Conservation (phyloP, 2,888 invertebrate genomes). For the Eurytoma californica region DNA sequence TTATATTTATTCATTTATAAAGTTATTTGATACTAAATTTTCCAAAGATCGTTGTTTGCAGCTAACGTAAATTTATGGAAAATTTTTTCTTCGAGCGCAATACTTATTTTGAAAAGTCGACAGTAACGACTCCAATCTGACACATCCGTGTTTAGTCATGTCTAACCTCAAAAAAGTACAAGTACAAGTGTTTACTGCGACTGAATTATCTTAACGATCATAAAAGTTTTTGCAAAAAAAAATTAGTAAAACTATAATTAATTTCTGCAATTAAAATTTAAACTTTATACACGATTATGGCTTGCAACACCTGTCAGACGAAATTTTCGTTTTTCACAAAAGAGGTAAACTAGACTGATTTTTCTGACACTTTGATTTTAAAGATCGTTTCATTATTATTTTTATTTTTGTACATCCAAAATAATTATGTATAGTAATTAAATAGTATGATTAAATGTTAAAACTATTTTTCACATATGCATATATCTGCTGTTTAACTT, state of each 20-base stretch:
- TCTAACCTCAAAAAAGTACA: conserved; percentile 38
- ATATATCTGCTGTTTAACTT: not conserved
- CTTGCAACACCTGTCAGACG: conserved; percentile 84
- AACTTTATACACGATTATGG: conserved; percentile 75
- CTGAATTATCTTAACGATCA: conserved; percentile 1
- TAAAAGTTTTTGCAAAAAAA: conserved; percentile 7
- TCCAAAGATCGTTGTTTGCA: not conserved
- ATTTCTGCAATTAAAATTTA: not conserved
- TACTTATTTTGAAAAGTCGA: conserved; percentile 28
- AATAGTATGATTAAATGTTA: not conserved
- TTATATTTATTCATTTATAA: not conserved
- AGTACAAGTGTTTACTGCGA: conserved; percentile 16
- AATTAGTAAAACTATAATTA: no score
- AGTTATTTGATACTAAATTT: not conserved
- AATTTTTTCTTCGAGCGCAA: not conserved
- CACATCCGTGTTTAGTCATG: not conserved
- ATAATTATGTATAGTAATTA: not conserved
- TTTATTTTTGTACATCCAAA: not conserved
- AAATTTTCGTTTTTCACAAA: conserved; percentile 84
- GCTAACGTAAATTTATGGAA: not conserved
- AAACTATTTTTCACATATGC: not conserved
- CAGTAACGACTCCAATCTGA: conserved; percentile 14
- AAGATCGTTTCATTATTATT: conserved; percentile 27
- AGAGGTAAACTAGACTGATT: conserved; percentile 77
- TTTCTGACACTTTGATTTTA: not conserved